Percentiles rank a stretch among this genome's conserved stretches.
phyloP scores from a whole-genome alignment of 2,888 invertebrate genomes.

The Eupithecia abbreviata region DNA sequence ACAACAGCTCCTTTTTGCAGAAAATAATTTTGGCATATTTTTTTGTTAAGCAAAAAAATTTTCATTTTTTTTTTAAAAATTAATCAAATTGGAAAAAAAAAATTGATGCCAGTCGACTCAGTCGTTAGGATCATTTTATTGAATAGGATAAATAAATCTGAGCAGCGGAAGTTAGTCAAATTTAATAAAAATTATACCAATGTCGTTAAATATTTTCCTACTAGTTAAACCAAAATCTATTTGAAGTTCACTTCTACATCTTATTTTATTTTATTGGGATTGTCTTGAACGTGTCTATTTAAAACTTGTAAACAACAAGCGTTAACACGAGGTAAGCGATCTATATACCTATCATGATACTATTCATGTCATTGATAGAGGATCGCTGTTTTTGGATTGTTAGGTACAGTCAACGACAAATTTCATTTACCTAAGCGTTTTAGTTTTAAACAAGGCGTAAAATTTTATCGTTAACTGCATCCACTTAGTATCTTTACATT shows the following conservation, averaged over 20 bases:
- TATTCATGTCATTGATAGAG: neutral
- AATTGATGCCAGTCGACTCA: too few species aligned
- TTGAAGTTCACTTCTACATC: constrained; percentile 15
- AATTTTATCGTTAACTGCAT: neutral
- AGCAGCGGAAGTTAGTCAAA: too few species aligned
- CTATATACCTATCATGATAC: neutral
- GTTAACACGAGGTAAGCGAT: constrained; percentile 7
- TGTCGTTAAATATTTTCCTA: too few species aligned
- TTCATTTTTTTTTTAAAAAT: too few species aligned
- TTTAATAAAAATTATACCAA: too few species aligned
- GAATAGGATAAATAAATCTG: too few species aligned
- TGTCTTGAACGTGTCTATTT: constrained; percentile 36
- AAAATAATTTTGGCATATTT: too few species aligned
- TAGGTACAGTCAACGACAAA: neutral
- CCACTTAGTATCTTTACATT: too few species aligned
- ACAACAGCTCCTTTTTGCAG: too few species aligned
- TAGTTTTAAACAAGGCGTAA: neutral
- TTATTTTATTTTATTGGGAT: constrained; percentile 1
- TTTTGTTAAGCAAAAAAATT: too few species aligned
- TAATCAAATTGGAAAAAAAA: too few species aligned
- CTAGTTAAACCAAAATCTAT: neutral
- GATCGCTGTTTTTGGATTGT: neutral
- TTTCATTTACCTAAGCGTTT: neutral
- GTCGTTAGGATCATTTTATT: too few species aligned
- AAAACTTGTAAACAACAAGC: constrained; percentile 27